Conservation (phyloP, 2,797 vertebrate genomes). For the Neosilurus mollespiculum region DNA sequence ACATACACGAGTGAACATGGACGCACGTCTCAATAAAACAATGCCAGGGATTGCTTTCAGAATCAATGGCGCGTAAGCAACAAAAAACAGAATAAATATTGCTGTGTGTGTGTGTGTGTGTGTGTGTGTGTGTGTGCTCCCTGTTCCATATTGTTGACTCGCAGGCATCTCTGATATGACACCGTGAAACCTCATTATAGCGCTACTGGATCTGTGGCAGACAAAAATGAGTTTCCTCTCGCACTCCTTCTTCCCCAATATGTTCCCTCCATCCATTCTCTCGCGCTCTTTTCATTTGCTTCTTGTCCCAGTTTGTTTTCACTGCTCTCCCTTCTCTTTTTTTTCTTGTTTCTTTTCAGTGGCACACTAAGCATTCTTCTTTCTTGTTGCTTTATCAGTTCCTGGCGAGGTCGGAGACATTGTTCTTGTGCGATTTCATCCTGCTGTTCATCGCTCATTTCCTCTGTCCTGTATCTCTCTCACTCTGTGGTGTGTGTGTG, state of each 20-base stretch:
- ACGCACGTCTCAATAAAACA: not conserved
- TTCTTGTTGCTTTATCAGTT: conserved; percentile 9
- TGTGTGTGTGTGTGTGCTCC: not conserved
- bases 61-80: conserved; percentile 2
- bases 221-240: conserved; percentile 7
- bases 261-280: not conserved
- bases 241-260: not conserved
- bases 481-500: conserved; percentile 21
- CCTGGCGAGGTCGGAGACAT: not conserved
- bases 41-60: conserved; percentile 1
- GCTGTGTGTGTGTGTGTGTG: not conserved
- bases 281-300: conserved; percentile 3
- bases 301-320: conserved; percentile 13
- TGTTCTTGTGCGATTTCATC: conserved; percentile 26
- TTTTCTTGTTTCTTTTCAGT: not conserved
- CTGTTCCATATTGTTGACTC: conserved; percentile 29
- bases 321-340: not conserved
- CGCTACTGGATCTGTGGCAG: conserved; percentile 25
- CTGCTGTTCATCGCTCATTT: conserved; percentile 36
- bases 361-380: not conserved
- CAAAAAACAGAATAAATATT: not conserved
- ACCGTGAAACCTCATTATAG: conserved; percentile 41
- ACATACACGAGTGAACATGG: not conserved
- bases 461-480: conserved; percentile 36
- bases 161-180: conserved; percentile 35